Conservation (phyloP, 2,797 vertebrate species). For the Triplophysa yarkandensis region DNA sequence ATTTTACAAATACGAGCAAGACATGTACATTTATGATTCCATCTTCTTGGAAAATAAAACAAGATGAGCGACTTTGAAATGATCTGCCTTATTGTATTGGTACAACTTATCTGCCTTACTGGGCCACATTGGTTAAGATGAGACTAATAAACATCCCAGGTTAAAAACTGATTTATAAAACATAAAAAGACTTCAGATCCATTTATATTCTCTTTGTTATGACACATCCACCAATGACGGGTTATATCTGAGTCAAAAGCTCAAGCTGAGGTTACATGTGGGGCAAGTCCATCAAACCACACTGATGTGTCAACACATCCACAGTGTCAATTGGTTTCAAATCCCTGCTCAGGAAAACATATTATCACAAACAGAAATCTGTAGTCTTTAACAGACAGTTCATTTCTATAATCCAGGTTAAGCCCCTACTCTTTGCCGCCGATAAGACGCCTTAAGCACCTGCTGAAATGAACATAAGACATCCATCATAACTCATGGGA, state of each 20-base stretch:
- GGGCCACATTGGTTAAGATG: background rate
- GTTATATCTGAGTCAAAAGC: conserved; percentile 19
- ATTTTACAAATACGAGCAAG: background rate
- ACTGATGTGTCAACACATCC: conserved; percentile 69
- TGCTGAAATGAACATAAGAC: conserved; percentile 69
- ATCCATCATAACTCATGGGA: conserved; percentile 62
- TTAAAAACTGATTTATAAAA: background rate
- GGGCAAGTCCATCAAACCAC: conserved; percentile 60
- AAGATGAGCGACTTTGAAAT: background rate
- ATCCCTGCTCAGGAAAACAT: conserved; percentile 62
- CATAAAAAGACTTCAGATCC: conserved; percentile 4
- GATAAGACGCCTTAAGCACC: conserved; percentile 74
- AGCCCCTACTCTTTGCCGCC: conserved; percentile 65
- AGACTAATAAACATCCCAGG: background rate
- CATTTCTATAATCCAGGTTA: conserved; percentile 75
- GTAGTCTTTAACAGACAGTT: conserved; percentile 71
- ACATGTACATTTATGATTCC: background rate
- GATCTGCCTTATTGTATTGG: too few species aligned
- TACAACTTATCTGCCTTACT: background rate
- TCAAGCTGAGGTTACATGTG: conserved; percentile 65
- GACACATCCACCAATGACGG: conserved; percentile 15
- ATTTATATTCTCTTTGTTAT: too few species aligned
- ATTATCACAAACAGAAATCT: conserved; percentile 61
- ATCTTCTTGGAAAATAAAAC: background rate
- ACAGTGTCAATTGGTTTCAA: conserved; percentile 67